phyloP scores from a whole-genome alignment of 2,113 vertebrate species.

The Macheiramphus alcinus region DNA sequence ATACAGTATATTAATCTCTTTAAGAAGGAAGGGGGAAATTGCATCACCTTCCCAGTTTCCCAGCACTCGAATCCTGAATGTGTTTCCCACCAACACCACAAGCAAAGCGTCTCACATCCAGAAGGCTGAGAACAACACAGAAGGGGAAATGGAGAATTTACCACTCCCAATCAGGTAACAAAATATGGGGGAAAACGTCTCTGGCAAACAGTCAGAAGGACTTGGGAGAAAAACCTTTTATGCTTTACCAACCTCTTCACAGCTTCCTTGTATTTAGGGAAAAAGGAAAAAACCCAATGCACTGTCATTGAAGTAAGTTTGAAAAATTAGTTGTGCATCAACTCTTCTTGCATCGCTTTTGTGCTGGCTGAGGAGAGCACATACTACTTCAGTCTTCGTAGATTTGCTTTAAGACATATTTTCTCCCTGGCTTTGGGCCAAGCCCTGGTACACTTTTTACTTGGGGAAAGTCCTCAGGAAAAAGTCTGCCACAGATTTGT shows the following conservation, averaged over 20 bases:
- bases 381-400: not conserved
- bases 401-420: not conserved
- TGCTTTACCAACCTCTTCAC: not conserved
- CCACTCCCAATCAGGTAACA: not conserved
- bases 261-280: not conserved
- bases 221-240: not conserved
- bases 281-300: not conserved
- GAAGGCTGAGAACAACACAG: not conserved
- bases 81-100: not conserved
- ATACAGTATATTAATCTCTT: not conserved
- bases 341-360: not conserved
- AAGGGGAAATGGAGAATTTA: not conserved
- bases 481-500: not conserved
- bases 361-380: not conserved
- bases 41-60: not conserved
- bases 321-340: not conserved
- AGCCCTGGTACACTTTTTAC: slow-evolving; percentile 1
- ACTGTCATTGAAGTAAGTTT: not conserved
- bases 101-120: not conserved
- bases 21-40: not conserved
- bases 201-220: not conserved
- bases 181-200: not conserved
- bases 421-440: slow-evolving; percentile 14
- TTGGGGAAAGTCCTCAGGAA: slow-evolving; percentile 30
- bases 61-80: not conserved